Evolutionary conservation across 2,113 vertebrate species (phyloP).

Genomic region (Oceanites oceanicus): DNA sequence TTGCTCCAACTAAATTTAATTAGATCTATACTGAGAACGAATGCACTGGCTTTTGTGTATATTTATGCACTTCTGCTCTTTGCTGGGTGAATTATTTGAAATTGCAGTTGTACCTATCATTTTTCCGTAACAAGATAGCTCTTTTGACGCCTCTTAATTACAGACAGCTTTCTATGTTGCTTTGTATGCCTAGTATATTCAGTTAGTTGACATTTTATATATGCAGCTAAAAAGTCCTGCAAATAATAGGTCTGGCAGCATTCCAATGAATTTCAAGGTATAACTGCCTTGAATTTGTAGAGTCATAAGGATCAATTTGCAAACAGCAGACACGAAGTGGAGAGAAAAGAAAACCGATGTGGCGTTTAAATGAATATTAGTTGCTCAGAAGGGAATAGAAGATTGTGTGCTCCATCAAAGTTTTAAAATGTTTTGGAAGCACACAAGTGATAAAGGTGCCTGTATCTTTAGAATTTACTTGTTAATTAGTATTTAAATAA

Average conservation of each 20-base stretch:
- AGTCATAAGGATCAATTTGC: neutral
- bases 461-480: neutral
- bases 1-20: neutral
- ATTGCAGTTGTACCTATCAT: neutral
- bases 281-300: neutral
- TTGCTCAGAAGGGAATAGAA: neutral
- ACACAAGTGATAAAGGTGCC: neutral
- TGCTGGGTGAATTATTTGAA: neutral
- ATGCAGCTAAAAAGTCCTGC: neutral
- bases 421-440: neutral
- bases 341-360: neutral
- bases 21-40: neutral
- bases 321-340: neutral
- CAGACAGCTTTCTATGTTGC: neutral
- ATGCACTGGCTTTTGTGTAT: rapidly evolving
- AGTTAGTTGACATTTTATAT: neutral
- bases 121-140: neutral
- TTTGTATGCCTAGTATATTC: neutral
- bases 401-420: neutral
- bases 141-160: neutral
- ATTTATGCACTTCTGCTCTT: neutral
- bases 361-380: neutral
- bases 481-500: neutral
- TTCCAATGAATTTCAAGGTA: neutral
- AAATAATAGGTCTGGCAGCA: neutral